phyloP scores from a whole-genome alignment of 2,113 vertebrate species.

The Oreochromis spilurus region DNA sequence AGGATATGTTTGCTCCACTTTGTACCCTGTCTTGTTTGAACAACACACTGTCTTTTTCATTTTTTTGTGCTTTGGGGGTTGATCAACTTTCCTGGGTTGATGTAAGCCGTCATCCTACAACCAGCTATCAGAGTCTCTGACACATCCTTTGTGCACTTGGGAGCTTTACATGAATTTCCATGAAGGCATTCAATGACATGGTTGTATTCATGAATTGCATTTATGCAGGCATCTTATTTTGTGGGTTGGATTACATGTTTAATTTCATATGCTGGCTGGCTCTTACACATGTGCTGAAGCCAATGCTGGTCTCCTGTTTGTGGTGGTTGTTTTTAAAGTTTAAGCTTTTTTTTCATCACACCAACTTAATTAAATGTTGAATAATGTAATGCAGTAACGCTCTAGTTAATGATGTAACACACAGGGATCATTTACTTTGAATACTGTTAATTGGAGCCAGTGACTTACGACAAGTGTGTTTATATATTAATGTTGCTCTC shows the following conservation, averaged over 20 bases:
- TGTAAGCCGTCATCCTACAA: neutral
- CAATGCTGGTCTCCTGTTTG: neutral
- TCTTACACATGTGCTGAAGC: neutral
- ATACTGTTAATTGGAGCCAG: neutral
- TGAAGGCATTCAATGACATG: neutral
- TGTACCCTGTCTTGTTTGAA: neutral
- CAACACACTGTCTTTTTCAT: neutral
- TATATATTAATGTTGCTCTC: neutral
- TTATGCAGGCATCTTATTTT: conserved; percentile 30
- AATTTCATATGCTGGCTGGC: neutral
- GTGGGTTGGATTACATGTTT: conserved; percentile 15
- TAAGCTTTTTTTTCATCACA: neutral
- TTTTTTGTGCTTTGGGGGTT: neutral
- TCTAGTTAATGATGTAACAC: neutral
- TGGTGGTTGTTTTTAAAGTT: neutral
- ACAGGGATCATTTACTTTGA: neutral
- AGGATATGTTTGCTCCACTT: neutral
- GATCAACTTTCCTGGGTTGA: neutral
- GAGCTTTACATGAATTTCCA: neutral
- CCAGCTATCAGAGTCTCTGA: neutral
- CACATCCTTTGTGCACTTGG: neutral
- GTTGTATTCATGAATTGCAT: neutral
- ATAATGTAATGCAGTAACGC: neutral
- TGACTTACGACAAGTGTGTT: neutral
- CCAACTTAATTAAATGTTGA: neutral